These are phyloP conservation scores for Natrix natrix DNA, from an alignment of 2,797 vertebrate genomes.

Conservation along the genomic window DNA sequence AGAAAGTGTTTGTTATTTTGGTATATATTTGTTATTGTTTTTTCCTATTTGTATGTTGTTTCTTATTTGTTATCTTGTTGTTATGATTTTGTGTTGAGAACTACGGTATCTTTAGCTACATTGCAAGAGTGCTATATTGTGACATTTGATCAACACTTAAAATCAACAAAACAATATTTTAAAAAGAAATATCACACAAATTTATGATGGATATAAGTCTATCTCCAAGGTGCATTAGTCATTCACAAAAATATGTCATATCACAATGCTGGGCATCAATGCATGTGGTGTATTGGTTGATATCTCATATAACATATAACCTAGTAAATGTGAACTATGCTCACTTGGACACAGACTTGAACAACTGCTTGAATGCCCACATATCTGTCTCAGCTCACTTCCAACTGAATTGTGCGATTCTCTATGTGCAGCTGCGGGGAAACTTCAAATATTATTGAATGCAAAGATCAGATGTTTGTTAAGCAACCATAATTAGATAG, in stretches of 20 bases:
- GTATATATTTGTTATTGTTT: background rate
- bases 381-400: background rate
- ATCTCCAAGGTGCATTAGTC: background rate
- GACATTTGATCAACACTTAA: background rate
- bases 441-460: background rate
- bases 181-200: background rate
- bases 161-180: background rate
- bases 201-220: background rate
- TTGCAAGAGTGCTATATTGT: background rate
- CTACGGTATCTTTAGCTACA: background rate
- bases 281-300: no score
- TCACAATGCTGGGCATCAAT: background rate
- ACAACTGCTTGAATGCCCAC: background rate
- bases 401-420: background rate
- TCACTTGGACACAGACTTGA: background rate
- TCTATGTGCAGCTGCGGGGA: background rate
- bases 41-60: background rate
- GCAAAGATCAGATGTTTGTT: background rate
- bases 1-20: background rate
- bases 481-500: background rate
- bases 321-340: background rate
- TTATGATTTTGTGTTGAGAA: background rate
- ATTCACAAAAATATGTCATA: background rate
- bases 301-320: background rate
- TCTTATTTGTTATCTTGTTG: background rate